Conservation (phyloP, 2,888 invertebrate genomes). For the Drosophila ustulata region DNA sequence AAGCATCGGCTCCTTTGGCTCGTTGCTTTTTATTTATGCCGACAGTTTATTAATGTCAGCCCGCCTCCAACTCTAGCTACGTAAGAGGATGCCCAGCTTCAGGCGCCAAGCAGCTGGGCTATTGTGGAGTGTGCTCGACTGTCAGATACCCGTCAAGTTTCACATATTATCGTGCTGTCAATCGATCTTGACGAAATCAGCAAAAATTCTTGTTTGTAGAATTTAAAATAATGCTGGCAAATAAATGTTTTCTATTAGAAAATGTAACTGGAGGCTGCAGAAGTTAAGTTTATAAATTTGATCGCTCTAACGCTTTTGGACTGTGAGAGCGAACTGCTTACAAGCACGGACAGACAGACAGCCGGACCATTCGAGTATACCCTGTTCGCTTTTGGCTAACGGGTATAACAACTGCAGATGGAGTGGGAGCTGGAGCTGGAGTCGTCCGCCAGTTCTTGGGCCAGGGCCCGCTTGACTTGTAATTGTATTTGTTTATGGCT, state of each 20-base stretch:
- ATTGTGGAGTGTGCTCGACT: neutral
- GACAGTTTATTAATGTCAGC: constrained; percentile 81
- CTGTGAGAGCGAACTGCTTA: too few species aligned
- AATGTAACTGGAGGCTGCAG: too few species aligned
- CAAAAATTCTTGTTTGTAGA: too few species aligned
- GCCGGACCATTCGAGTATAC: neutral
- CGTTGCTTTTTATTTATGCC: constrained; percentile 78
- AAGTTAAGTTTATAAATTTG: too few species aligned
- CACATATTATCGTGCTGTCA: too few species aligned
- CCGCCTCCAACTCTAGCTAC: constrained; percentile 13
- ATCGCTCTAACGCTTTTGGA: too few species aligned
- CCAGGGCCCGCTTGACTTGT: constrained; percentile 56
- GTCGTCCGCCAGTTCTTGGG: constrained; percentile 1
- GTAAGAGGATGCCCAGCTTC: constrained; percentile 42
- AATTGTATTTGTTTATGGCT: constrained; percentile 78
- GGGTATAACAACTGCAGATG: neutral
- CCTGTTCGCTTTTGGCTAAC: neutral
- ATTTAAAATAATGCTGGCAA: too few species aligned
- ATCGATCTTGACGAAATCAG: too few species aligned
- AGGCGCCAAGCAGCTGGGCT: constrained; percentile 15
- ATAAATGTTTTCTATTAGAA: too few species aligned
- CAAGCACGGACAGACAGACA: too few species aligned
- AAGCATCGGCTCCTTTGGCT: constrained; percentile 30
- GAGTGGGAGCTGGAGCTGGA: neutral
- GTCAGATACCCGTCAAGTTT: neutral